These are phyloP conservation scores for Epinephelus fuscoguttatus DNA, from an alignment of 2,113 vertebrate genomes.

Conservation along the genomic window DNA sequence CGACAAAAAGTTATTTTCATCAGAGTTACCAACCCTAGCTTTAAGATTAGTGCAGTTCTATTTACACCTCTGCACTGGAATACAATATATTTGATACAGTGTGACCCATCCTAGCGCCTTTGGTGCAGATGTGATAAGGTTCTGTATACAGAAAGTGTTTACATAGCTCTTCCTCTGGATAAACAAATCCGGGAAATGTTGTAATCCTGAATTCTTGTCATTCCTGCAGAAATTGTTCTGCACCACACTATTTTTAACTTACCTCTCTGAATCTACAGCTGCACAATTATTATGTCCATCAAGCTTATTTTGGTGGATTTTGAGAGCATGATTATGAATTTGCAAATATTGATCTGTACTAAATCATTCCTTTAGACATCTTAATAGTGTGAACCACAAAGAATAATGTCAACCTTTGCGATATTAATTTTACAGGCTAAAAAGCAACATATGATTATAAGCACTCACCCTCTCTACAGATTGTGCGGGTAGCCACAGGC, in stretches of 20 bases:
- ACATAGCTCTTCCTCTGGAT: conserved; percentile 53
- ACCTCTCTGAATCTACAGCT: conserved; percentile 2
- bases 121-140: conserved; percentile 47
- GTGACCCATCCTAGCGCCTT: conserved; percentile 20
- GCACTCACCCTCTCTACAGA: conserved; percentile 4
- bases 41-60: neutral
- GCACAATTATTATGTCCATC: neutral
- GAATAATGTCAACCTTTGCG: neutral
- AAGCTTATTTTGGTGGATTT: neutral
- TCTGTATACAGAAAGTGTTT: conserved; percentile 63
- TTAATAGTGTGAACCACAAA: neutral
- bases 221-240: conserved; percentile 61
- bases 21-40: too few relatives aligned
- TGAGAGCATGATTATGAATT: conserved; percentile 15
- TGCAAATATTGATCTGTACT: neutral
- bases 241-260: conserved; percentile 37
- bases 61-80: neutral
- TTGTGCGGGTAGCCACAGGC: neutral
- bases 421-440: neutral
- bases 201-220: conserved; percentile 67
- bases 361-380: neutral
- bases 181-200: conserved; percentile 65
- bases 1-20: too few relatives aligned
- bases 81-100: conserved; percentile 13
- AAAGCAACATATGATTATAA: conserved; percentile 1